Base-by-base conservation (phyloP, 1,140 invertebrate genomes). In the Matsumurasca onukii region DNA sequence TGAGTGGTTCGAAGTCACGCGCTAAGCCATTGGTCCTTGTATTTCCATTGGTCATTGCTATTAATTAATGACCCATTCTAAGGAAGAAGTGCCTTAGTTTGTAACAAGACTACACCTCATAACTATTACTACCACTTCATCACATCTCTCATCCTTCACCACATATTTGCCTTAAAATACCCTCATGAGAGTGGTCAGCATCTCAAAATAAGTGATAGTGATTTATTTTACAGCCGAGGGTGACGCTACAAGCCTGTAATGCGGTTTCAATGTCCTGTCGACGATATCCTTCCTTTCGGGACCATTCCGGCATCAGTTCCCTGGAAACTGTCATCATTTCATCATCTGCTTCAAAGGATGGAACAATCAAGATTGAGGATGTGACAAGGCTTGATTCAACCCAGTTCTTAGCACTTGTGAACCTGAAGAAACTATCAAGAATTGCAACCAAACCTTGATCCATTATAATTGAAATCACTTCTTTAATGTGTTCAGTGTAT, bases 321-420 rank as follows among this genome's bases (percentile, higher is more conserved):
- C 74, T 1, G 71, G 70, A 29, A 70, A 73, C 66, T 75, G 74
- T 52, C 24, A 31, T 13, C 66, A 45, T 24, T 75, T 71, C 49
- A 71, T 75, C 34, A 70, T 73, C 30, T 75, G 74, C 65, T 63
- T 74, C 2, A 13, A 52, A 31, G 73, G 72, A 67, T 72, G 74
- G 2, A 64, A 55, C 5, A 49, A 72, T 3, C 73, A 71, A 39
- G 67, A 73, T 31, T 61, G 67, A 34, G 67, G 69, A 12, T 75
- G 73, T 66, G 62, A 65, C n/a, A 24, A 30, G 9, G 71, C 67
- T 2, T 62, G 59, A 0, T 75, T 65, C 69, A 72, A 55, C 59
- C 27, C 63, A 1, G 31, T 62, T 3, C 65, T 69, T 2, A 27
- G 61, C 2, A 65, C 39, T 34, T 74, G 73, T 27, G 73, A 71